Percentiles rank a stretch among this genome's conserved stretches.
Evolutionary conservation across 2,797 vertebrate species (phyloP).

Genomic region (Pseudochirops cupreus): DNA sequence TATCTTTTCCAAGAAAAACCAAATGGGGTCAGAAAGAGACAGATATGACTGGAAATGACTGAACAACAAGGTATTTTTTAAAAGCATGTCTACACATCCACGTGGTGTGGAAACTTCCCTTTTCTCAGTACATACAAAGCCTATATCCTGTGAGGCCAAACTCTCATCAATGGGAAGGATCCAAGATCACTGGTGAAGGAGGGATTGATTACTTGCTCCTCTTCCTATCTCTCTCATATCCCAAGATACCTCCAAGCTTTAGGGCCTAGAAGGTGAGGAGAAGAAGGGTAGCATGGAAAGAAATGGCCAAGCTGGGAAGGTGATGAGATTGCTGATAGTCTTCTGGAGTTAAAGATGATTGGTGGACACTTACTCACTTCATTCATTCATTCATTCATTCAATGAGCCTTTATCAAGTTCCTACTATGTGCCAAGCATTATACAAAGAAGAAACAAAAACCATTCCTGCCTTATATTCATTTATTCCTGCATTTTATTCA

Average conservation of each 20-base stretch:
- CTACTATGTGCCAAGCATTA: background rate
- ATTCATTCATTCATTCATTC: background rate
- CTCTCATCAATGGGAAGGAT: background rate
- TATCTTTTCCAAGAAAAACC: background rate
- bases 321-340: background rate
- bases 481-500: background rate
- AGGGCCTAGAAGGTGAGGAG: background rate
- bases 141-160: background rate
- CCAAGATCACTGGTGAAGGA: background rate
- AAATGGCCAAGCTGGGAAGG: background rate
- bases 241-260: background rate
- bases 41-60: background rate
- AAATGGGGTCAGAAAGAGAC: background rate
- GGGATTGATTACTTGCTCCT: background rate
- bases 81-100: background rate
- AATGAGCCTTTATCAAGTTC: background rate
- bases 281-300: background rate
- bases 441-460: background rate
- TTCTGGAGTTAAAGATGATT: background rate
- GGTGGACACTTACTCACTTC: background rate
- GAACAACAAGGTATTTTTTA: background rate
- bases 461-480: background rate
- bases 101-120: background rate
- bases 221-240: background rate
- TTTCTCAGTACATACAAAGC: background rate